These are phyloP conservation scores for Eueremaeus valkanovi DNA, from an alignment of 2,888 invertebrate species.

Conservation along the genomic window DNA sequence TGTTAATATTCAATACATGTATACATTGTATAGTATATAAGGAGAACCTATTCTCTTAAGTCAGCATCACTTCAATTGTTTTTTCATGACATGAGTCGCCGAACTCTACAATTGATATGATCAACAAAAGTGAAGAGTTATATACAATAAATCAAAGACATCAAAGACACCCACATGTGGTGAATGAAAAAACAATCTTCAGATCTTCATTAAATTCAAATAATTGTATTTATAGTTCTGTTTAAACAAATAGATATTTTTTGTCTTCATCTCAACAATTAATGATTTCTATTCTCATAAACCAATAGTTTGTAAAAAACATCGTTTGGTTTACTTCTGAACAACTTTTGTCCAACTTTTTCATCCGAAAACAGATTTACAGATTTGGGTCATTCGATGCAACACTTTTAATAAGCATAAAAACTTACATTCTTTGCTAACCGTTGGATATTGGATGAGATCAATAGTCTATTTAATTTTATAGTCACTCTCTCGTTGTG, in stretches of 20 bases:
- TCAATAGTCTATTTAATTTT: slow-evolving; percentile 8
- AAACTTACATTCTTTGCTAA: background rate
- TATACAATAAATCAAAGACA: background rate
- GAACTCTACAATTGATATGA: slow-evolving; percentile 1
- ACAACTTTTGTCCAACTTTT: background rate
- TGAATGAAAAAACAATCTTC: background rate
- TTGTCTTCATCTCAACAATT: too few relatives aligned
- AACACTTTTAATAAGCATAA: background rate
- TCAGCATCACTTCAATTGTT: background rate
- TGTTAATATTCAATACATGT: too few relatives aligned
- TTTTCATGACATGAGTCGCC: background rate
- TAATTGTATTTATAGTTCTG: background rate
- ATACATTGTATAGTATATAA: too few relatives aligned
- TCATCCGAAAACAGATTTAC: too few relatives aligned
- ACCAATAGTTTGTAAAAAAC: slow-evolving; percentile 14
- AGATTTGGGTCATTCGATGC: slow-evolving; percentile 12
- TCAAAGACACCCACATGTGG: background rate
- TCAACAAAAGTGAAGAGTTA: background rate
- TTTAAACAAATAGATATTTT: background rate
- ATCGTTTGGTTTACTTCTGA: background rate
- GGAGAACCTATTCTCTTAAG: background rate
- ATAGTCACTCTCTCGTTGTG: background rate
- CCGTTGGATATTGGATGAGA: slow-evolving; percentile 22
- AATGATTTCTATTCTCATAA: background rate
- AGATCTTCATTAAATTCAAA: background rate